Evolutionary conservation across 2,797 vertebrate species (phyloP).

Genomic region (Mustela erminea): DNA sequence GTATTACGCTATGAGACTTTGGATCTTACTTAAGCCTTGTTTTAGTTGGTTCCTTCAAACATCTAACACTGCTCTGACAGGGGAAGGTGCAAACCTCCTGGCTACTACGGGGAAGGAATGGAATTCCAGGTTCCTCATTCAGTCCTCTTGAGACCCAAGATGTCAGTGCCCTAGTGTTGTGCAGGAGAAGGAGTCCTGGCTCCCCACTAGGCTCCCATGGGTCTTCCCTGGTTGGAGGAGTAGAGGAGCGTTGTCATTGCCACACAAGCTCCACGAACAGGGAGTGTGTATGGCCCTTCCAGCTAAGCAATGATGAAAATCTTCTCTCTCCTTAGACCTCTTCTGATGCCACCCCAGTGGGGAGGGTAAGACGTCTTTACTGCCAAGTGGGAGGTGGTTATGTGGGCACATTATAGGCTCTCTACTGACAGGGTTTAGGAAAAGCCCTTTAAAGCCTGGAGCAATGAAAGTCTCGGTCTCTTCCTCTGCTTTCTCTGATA

Average conservation of each 20-base stretch:
- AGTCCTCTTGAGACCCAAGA: neutral
- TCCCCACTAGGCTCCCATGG: neutral
- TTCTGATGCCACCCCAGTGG: neutral
- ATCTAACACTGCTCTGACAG: neutral
- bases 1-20: neutral
- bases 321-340: neutral
- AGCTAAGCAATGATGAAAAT: neutral
- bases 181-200: neutral
- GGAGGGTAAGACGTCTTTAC: neutral
- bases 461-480: neutral
- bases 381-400: neutral
- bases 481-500: neutral
- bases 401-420: accelerated
- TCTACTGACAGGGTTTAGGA: neutral
- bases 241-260: neutral
- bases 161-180: neutral
- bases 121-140: neutral
- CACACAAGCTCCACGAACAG: neutral
- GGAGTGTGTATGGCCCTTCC: neutral
- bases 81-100: neutral
- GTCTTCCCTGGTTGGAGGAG: too few relatives aligned
- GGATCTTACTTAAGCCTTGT: neutral
- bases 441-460: neutral
- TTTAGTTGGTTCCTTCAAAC: neutral
- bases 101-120: neutral